phyloP scores from a whole-genome alignment of 2,797 vertebrate genomes.

The Hybognathus amarus region DNA sequence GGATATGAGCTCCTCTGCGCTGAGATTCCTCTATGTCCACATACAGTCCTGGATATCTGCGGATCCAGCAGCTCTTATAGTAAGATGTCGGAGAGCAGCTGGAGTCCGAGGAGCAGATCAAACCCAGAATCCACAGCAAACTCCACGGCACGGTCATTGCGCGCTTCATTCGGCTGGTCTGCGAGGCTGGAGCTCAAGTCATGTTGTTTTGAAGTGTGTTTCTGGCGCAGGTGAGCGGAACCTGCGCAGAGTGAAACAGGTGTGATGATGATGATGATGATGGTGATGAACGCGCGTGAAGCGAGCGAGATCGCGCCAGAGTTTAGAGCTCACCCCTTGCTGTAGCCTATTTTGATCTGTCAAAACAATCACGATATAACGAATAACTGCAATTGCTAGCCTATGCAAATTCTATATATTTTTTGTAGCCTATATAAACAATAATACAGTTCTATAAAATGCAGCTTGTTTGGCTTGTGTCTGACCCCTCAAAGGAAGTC shows the following conservation, averaged over 20 bases:
- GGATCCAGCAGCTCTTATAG: conserved; percentile 94
- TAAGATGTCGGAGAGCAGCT: conserved; percentile 86
- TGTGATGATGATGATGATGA: not conserved
- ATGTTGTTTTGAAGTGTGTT: conserved; percentile 45
- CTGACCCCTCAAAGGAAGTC: not conserved
- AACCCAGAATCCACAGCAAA: conserved; percentile 75
- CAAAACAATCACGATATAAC: not conserved
- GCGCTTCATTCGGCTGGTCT: conserved; percentile 33
- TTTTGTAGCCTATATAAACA: not conserved
- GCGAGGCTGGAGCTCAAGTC: conserved; percentile 52
- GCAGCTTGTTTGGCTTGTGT: not conserved
- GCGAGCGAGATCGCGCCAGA: conserved; percentile 7
- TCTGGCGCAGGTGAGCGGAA: conserved; percentile 30
- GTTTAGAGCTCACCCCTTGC: not conserved
- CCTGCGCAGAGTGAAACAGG: conserved; percentile 18
- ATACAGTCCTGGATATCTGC: conserved; percentile 85
- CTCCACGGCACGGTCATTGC: conserved; percentile 79
- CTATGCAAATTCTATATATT: not conserved
- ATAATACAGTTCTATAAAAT: not conserved
- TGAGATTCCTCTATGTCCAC: conserved; percentile 85
- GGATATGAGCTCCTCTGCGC: conserved; percentile 84
- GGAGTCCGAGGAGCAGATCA: conserved; percentile 66
- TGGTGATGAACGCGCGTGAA: conserved; percentile 16
- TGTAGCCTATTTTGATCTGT: not conserved
- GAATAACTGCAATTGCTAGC: not conserved